Base-by-base conservation (phyloP, 2,113 vertebrate species). In the Hippolais icterina region DNA sequence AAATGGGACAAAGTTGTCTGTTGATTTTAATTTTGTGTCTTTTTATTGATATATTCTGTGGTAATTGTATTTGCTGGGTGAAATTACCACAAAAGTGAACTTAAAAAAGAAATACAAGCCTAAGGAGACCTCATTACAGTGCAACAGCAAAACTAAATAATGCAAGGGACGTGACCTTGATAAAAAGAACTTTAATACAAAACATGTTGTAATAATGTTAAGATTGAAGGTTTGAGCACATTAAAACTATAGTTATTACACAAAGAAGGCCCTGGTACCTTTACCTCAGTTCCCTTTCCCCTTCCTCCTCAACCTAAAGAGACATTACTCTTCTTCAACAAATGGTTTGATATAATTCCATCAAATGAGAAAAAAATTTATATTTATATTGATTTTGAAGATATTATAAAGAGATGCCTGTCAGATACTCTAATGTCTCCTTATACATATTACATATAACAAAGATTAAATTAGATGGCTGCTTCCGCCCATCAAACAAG, bases 111-210 rank as follows among this genome's bases (percentile, higher is more conserved):
- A 94, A 93, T 96, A 96, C 83, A 95, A 92, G 96, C 76, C 90
- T 88, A 93, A 91, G 37, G 96, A 97, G 95, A 95, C 93, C 88
- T 96, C 93, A 96, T 96, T 97, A 97, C 49, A 92, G 75, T 83
- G 31, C 87, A 95, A 49, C 57, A 72, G 92, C 79, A 83, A 81
- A 96, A 95, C 92, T 81, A 90, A 96, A 87, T 96, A 92, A 78
- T 87, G 79, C 79, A 88, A 86, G 90, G 94, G 95, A 94, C 96
- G 29, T 64, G 94, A 97, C 92, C 94, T 90, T 96, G 92, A 96
- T 88, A 93, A 95, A 97, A 95, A 96, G 90, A 93, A 75, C 93
- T 92, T 95, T 96, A 96, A 97, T 92, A 78, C 71, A 64, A 95
- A 96, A 86, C 96, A 97, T 41, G 83, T 94, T 96, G 68, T 90